phyloP scores from a whole-genome alignment of 1,140 invertebrate species.

The Cydia amplana region DNA sequence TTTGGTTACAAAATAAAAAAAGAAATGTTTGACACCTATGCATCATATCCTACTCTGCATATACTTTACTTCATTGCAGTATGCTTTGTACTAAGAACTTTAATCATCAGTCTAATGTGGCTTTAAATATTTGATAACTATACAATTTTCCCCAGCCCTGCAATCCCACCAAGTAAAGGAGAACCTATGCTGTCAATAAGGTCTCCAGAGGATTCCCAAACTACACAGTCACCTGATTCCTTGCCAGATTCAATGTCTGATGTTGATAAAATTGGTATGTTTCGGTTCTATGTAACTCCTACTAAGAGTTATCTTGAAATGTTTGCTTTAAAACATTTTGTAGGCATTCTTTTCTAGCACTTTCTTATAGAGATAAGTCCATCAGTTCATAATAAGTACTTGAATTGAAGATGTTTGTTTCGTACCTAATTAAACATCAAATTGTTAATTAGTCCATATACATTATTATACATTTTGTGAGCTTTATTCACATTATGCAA shows the following conservation, averaged over 20 bases:
- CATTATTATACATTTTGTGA: no score
- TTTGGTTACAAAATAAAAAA: no score
- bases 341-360: background rate
- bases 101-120: slow-evolving; percentile 10
- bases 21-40: background rate
- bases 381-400: no score
- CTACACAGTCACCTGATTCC: slow-evolving; percentile 63
- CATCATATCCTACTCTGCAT: no score
- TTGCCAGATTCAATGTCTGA: slow-evolving; percentile 56
- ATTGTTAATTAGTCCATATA: no score
- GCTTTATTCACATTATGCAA: no score
- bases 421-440: no score
- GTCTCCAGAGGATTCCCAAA: slow-evolving; percentile 65
- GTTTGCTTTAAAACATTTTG: background rate
- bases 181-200: slow-evolving; percentile 72
- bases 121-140: slow-evolving; percentile 18
- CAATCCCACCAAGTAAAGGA: slow-evolving; percentile 81
- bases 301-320: background rate
- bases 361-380: no score
- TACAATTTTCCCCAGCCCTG: slow-evolving; percentile 71
- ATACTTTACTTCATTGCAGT: no score
- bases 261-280: slow-evolving; percentile 60
- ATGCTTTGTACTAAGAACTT: no score
- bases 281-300: slow-evolving; percentile 33
- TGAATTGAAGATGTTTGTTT: no score